These are phyloP conservation scores for Dichetophora obliterata DNA, from an alignment of 2,888 invertebrate species.

Conservation along the genomic window DNA sequence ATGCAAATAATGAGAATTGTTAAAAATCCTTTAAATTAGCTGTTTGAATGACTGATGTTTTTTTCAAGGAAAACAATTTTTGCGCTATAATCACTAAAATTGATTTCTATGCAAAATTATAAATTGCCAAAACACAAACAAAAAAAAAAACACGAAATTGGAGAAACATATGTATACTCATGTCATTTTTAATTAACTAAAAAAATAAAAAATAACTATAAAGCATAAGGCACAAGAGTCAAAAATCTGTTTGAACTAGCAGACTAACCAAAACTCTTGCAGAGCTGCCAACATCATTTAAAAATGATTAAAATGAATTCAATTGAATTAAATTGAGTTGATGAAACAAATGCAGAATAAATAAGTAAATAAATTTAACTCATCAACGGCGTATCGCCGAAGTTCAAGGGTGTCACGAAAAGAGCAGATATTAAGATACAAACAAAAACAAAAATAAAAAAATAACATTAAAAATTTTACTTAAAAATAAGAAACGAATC, in stretches of 20 bases:
- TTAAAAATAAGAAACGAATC: neutral
- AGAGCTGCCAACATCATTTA: conserved; percentile 14
- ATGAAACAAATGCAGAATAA: conserved; percentile 31
- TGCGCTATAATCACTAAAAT: no score
- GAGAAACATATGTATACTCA: neutral
- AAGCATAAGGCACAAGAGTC: neutral
- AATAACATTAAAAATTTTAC: neutral
- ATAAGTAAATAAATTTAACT: conserved; percentile 7
- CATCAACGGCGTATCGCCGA: neutral
- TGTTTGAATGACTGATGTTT: no score
- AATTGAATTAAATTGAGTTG: conserved; percentile 34
- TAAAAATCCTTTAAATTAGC: no score
- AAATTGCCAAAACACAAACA: no score
- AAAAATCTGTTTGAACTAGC: conserved; percentile 1
- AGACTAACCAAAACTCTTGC: conserved; percentile 9
- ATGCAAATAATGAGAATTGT: no score
- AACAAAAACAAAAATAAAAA: neutral
- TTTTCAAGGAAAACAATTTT: no score
- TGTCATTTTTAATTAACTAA: neutral
- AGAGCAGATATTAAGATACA: neutral
- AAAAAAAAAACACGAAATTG: neutral
- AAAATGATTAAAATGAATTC: conserved; percentile 23
- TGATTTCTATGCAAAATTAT: no score
- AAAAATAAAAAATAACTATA: neutral
- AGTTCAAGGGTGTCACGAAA: conserved; percentile 34